Evolutionary conservation across 1,140 invertebrate species (phyloP).

Genomic region (Aphaenogaster floridana): DNA sequence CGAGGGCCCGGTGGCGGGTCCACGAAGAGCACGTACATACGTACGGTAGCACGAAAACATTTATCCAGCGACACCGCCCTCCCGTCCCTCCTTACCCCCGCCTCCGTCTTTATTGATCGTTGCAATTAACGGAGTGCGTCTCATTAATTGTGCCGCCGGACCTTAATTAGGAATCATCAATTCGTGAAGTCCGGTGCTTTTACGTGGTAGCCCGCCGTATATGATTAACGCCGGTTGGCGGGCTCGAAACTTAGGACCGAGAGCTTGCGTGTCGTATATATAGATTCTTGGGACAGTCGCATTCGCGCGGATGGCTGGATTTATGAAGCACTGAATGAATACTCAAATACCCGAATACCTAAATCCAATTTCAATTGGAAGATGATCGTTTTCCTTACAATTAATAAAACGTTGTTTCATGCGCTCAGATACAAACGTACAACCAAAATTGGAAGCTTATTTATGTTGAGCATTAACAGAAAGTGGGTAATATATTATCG

Average conservation of each 20-base stretch:
- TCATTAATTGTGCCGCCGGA: slow-evolving; percentile 84
- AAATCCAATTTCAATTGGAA: not conserved
- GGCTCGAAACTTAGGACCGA: slow-evolving; percentile 43
- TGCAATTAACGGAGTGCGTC: slow-evolving; percentile 84
- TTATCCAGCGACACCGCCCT: slow-evolving; percentile 81
- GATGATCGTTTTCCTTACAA: not conserved
- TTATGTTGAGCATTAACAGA: not conserved
- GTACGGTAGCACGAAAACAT: slow-evolving; percentile 84
- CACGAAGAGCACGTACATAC: slow-evolving; percentile 51
- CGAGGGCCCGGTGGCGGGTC: slow-evolving; percentile 22
- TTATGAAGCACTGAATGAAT: not conserved
- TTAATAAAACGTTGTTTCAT: slow-evolving; percentile 64
- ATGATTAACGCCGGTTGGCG: slow-evolving; percentile 76
- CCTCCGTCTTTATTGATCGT: slow-evolving; percentile 81
- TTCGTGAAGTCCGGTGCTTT: slow-evolving; percentile 73
- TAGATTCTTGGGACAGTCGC: slow-evolving; percentile 37
- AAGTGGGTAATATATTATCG: not conserved
- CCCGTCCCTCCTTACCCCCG: slow-evolving; percentile 14
- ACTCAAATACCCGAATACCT: not conserved
- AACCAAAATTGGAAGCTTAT: not conserved
- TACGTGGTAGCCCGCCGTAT: slow-evolving; percentile 65
- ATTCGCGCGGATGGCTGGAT: not conserved
- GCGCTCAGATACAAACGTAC: not conserved
- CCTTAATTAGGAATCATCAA: slow-evolving; percentile 86
- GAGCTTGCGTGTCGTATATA: slow-evolving; percentile 73